Evolutionary conservation across 2,888 invertebrate genomes (phyloP).

Genomic region (Macaria liturata): DNA sequence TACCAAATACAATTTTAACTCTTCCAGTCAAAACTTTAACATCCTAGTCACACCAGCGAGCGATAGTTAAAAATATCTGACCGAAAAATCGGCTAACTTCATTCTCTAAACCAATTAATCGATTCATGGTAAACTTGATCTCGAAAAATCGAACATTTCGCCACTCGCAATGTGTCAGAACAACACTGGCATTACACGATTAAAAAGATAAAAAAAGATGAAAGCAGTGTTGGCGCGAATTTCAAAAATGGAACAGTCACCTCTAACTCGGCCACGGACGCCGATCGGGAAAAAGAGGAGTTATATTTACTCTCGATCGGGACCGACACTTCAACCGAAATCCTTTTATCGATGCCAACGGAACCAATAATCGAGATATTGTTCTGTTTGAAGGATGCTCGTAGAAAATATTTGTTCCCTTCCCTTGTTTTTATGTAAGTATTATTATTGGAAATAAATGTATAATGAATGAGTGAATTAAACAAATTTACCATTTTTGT

Average conservation of each 20-base stretch:
- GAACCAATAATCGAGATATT: conserved; percentile 35
- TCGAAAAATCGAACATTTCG: conserved; percentile 7
- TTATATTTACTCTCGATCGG: conserved; percentile 62
- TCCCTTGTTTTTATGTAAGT: too few relatives aligned
- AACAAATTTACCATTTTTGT: too few relatives aligned
- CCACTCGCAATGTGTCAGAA: conserved; percentile 14
- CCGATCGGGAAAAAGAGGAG: conserved; percentile 65
- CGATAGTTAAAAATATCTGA: too few relatives aligned
- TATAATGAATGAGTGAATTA: too few relatives aligned
- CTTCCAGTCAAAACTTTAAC: too few relatives aligned
- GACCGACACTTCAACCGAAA: conserved; percentile 51
- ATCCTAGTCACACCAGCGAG: too few relatives aligned
- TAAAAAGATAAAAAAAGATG: conserved; percentile 43
- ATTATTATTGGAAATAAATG: too few relatives aligned
- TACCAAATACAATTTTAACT: too few relatives aligned
- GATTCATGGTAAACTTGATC: conserved; percentile 1
- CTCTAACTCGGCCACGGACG: conserved; percentile 81
- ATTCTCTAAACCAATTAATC: too few relatives aligned
- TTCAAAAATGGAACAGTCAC: conserved; percentile 77
- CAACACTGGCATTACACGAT: conserved; percentile 36
- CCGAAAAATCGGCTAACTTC: too few relatives aligned
- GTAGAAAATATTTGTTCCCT: too few relatives aligned
- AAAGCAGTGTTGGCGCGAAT: conserved; percentile 52
- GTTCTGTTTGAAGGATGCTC: background rate
- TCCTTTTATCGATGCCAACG: conserved; percentile 54